A percentile compares a stretch with the other conserved stretches of the same genome.
Conservation (phyloP, 2,888 invertebrate genomes). For the Eupeodes latifasciatus region DNA sequence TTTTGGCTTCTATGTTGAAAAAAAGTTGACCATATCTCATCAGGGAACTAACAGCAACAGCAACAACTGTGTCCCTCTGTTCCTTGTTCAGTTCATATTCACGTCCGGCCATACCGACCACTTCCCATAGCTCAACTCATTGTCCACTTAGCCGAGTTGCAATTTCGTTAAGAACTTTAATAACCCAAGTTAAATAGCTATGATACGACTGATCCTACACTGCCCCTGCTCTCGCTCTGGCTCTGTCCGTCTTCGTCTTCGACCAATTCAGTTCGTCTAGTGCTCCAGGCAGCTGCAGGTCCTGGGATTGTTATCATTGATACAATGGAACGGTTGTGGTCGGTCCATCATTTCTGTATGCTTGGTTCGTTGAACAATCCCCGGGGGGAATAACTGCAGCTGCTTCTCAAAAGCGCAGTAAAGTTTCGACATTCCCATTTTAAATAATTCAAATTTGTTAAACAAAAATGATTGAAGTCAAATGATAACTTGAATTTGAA, state of each 20-base stretch:
- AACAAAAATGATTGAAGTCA: constrained; percentile 72
- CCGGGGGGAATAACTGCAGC: constrained; percentile 27
- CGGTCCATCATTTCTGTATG: constrained; percentile 58
- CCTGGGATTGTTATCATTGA: constrained; percentile 42
- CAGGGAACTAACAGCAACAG: neutral
- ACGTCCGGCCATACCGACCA: neutral
- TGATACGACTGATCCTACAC: constrained; percentile 29
- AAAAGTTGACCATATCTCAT: constrained; percentile 48
- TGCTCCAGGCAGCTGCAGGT: neutral
- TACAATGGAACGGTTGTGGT: constrained; percentile 34
- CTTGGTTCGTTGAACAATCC: constrained; percentile 50
- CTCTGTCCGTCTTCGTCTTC: neutral
- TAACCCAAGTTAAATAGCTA: constrained; percentile 53
- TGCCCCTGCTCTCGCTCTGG: neutral
- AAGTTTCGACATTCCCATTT: constrained; percentile 12
- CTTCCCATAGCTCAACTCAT: constrained; percentile 51
- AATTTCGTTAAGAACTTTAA: constrained; percentile 61
- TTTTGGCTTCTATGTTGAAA: constrained; percentile 9
- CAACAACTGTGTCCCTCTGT: neutral
- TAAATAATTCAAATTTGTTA: constrained; percentile 71
- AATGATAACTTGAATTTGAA: constrained; percentile 63
- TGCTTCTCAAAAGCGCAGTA: constrained; percentile 3
- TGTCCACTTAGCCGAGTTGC: constrained; percentile 53
- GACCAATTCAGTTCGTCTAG: neutral
- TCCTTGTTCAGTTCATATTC: neutral